Evolutionary conservation across 2,113 vertebrate species (phyloP), one percentile per base, ranked within the genome.

Genomic region (Petroica traversi): DNA sequence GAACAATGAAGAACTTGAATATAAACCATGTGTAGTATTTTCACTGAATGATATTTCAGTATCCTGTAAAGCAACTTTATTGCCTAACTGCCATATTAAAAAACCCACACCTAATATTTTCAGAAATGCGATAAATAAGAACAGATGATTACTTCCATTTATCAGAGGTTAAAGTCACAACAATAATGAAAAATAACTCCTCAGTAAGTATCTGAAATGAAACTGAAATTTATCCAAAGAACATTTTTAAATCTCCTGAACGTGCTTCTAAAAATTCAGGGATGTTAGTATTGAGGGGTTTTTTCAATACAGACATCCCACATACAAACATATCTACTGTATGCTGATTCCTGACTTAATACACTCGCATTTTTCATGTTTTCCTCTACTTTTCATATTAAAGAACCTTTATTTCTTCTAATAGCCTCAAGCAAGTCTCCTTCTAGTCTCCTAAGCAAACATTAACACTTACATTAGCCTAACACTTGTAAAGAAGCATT

Each of bases 61-160:
- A 97, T 98, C 95, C 95, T 97, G 94, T 98, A 97, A 97, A 96
- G 97, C 88, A 98, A 97, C 69, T 93, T 95, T 77, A 92, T 95
- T 98, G 88, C 97, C 95, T 79, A 96, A 97, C 89, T 72, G 93
- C 46, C 93, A 93, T 97, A 96, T 98, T 97, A 98, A 96, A 97
- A 97, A 97, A 90, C 89, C 82, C 87, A 93, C 91, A 92, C 84
- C 97, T 95, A 97, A 96, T 96, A 97, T 96, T 96, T 85, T 91
- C 92, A 96, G 87, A 96, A 95, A 92, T 85, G 91, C 25, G 92
- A 85, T 94, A 95, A 94, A 93, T 73, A 93, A 92, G 59, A 95
- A 71, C 89, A 93, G 92, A 95, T 95, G 91, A 96, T 93, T 96
- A 91, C 89, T 92, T 88, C 86, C 86, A 96, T 95, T 95, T 96